Evolutionary conservation across 2,888 invertebrate genomes (phyloP).

Genomic region (Barypeithes pellucidus): DNA sequence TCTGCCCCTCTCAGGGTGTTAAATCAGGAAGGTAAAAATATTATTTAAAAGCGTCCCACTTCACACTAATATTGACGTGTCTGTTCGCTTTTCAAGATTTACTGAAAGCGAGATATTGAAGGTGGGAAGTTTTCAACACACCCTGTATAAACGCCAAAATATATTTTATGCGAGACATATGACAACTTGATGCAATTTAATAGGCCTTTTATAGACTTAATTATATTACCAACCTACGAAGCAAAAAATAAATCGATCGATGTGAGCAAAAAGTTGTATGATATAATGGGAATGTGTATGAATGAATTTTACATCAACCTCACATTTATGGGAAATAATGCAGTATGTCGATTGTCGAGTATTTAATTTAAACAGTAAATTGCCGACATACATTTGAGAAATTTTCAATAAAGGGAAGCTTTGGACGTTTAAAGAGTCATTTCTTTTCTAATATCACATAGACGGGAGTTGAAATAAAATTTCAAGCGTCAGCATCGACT

Average conservation of each 20-base stretch:
- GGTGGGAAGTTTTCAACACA: too few relatives aligned
- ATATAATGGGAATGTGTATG: not conserved
- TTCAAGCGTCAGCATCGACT: slow-evolving; percentile 42
- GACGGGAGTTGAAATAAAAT: slow-evolving; percentile 38
- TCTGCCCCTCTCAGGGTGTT: too few relatives aligned
- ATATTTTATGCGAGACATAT: not conserved
- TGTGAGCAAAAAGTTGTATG: not conserved
- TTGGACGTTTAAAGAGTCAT: slow-evolving; percentile 42
- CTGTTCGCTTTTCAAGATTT: too few relatives aligned
- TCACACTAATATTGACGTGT: too few relatives aligned
- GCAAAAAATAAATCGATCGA: slow-evolving; percentile 8
- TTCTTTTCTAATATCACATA: slow-evolving; percentile 44
- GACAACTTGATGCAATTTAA: slow-evolving; percentile 7
- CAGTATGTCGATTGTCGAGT: slow-evolving; percentile 17
- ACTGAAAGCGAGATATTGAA: too few relatives aligned
- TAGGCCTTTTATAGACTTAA: slow-evolving; percentile 19
- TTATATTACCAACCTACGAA: slow-evolving; percentile 15
- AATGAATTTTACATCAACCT: slow-evolving; percentile 17
- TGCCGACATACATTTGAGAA: slow-evolving; percentile 39
- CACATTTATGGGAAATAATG: slow-evolving; percentile 11
- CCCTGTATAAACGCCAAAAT: not conserved
- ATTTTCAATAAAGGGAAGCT: slow-evolving; percentile 46
- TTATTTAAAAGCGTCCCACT: too few relatives aligned
- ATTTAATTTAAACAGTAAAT: slow-evolving; percentile 48
- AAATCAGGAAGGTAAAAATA: too few relatives aligned